Percentiles rank a stretch among this genome's conserved stretches.
Conservation (phyloP, 2,888 invertebrate species). For the Cancer borealis region DNA sequence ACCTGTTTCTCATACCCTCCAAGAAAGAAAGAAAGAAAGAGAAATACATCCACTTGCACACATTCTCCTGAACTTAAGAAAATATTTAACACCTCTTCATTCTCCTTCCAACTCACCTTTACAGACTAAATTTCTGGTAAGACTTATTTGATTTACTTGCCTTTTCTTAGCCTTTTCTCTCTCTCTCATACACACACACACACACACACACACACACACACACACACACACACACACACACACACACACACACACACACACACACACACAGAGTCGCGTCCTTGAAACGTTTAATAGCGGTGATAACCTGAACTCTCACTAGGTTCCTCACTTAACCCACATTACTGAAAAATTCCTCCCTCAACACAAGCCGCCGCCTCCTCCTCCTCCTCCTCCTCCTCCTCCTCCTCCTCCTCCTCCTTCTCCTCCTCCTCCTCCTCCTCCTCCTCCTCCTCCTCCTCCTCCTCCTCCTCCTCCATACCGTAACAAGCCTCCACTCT, state of each 20-base stretch:
- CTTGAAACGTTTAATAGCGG: not conserved
- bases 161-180: not conserved
- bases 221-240: slow-evolving; percentile 33
- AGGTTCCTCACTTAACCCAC: slow-evolving; percentile 5
- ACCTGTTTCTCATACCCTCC: not conserved
- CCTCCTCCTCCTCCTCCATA: slow-evolving; percentile 8
- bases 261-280: not conserved
- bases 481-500: not conserved
- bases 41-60: not conserved
- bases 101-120: no score
- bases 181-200: not conserved
- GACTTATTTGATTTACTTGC: not conserved
- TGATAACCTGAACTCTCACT: not conserved
- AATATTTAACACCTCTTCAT: no score
- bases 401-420: slow-evolving; percentile 22
- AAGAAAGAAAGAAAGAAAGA: not conserved
- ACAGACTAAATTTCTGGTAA: no score
- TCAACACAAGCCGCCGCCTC: not conserved
- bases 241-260: slow-evolving; percentile 23
- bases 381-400: not conserved
- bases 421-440: not conserved
- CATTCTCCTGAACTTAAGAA: no score
- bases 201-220: slow-evolving; percentile 20
- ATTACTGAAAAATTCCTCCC: slow-evolving; percentile 18
- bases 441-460: slow-evolving; percentile 11